Evolutionary conservation across 1,140 invertebrate species (phyloP).

Genomic region (Aphis gossypii): DNA sequence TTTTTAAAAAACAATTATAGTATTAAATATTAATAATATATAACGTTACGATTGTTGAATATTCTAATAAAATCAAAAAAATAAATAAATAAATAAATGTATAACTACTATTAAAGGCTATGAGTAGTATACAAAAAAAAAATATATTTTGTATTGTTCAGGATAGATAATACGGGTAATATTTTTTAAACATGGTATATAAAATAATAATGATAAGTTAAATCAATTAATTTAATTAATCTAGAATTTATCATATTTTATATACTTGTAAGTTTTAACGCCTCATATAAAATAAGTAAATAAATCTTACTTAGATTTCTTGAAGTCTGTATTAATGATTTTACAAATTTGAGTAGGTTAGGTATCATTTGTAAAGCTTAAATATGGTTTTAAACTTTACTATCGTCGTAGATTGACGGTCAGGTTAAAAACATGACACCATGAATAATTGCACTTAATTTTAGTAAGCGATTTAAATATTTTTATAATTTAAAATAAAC

Average conservation of each 20-base stretch:
- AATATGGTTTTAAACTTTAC: not conserved
- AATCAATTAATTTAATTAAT: too few species aligned
- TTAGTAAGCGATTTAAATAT: not conserved
- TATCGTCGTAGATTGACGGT: not conserved
- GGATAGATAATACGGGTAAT: too few species aligned
- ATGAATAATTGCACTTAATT: not conserved
- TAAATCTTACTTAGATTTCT: not conserved
- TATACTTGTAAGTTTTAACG: too few species aligned
- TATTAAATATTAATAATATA: not conserved
- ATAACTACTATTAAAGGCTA: not conserved
- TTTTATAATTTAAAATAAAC: not conserved
- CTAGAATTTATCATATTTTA: too few species aligned
- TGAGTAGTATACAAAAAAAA: not conserved
- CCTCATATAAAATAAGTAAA: too few species aligned
- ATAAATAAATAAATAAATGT: too few species aligned
- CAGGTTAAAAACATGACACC: not conserved
- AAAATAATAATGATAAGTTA: too few species aligned
- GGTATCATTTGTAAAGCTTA: not conserved
- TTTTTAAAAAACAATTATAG: constrained; percentile 5
- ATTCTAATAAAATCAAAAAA: too few species aligned
- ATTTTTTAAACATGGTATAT: too few species aligned
- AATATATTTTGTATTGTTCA: not conserved
- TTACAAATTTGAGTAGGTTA: not conserved
- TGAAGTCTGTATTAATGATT: not conserved
- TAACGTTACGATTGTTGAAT: not conserved